Percentiles rank a stretch among this genome's conserved stretches.
phyloP scores from a whole-genome alignment of 2,113 vertebrate species.

The Cavia aperea region DNA sequence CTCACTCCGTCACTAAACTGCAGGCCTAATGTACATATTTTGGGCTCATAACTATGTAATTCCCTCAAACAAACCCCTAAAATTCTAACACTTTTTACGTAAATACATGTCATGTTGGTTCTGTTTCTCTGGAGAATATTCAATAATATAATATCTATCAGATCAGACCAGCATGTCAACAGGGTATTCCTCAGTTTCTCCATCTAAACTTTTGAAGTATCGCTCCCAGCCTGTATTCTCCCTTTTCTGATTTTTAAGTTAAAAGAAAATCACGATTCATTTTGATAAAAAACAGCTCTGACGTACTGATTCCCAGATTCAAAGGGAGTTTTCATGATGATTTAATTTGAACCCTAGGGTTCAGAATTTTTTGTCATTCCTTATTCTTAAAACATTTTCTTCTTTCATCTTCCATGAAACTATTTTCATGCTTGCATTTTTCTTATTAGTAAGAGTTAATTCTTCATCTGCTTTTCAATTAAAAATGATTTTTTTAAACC shows the following conservation, averaged over 20 bases:
- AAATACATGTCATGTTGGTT: background rate
- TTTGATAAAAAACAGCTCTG: background rate
- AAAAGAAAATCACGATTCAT: background rate
- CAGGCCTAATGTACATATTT: background rate
- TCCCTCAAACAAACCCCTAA: background rate
- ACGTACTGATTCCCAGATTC: background rate
- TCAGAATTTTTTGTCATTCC: background rate
- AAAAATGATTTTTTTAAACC: background rate
- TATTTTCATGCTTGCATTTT: background rate
- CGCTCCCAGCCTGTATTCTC: background rate
- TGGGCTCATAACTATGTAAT: background rate
- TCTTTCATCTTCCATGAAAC: background rate
- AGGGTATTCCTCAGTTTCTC: background rate
- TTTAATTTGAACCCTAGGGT: background rate
- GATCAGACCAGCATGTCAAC: background rate
- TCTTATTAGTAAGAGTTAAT: background rate
- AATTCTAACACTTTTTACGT: background rate
- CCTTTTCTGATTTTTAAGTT: background rate
- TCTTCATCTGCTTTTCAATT: background rate
- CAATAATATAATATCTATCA: background rate
- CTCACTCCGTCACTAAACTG: background rate
- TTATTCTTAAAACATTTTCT: background rate
- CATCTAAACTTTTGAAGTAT: background rate
- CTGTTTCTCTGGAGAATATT: background rate
- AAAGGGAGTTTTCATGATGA: background rate